phyloP scores from a whole-genome alignment of 2,888 invertebrate genomes.

The Phania funesta region DNA sequence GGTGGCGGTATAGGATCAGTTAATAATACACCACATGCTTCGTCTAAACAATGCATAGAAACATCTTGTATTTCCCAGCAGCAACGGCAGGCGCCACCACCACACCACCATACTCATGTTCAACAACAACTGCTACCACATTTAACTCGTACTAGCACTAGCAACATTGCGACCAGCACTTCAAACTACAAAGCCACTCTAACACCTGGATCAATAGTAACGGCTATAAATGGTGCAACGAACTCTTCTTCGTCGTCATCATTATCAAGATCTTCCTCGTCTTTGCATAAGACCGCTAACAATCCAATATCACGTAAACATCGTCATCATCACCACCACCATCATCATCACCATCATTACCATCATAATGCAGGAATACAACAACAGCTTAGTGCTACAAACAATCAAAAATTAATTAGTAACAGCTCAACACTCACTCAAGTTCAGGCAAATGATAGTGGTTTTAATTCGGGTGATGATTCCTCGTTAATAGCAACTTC shows the following conservation, averaged over 20 bases:
- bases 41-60: constrained; percentile 64
- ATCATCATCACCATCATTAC: constrained; percentile 78
- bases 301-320: constrained; percentile 78
- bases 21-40: constrained; percentile 46
- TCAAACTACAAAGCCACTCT: constrained; percentile 56
- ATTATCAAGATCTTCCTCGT: constrained; percentile 47
- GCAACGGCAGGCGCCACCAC: constrained; percentile 8
- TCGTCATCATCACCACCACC: constrained; percentile 77
- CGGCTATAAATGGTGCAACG: constrained; percentile 46
- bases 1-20: constrained; percentile 51
- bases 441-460: constrained; percentile 64
- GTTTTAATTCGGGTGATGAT: constrained; percentile 63
- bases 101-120: constrained; percentile 35
- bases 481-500: constrained; percentile 33
- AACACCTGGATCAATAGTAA: constrained; percentile 16
- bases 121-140: constrained; percentile 40
- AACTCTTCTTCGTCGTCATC: constrained; percentile 34
- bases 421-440: constrained; percentile 46
- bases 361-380: constrained; percentile 71
- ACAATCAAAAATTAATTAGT: constrained; percentile 36
- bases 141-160: constrained; percentile 30
- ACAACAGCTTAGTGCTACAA: constrained; percentile 40
- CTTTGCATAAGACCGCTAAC: constrained; percentile 78
- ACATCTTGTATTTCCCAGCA: constrained; percentile 63
- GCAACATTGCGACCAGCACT: constrained; percentile 64